phyloP scores from a whole-genome alignment of 2,888 invertebrate species.

The Apodemia zela region DNA sequence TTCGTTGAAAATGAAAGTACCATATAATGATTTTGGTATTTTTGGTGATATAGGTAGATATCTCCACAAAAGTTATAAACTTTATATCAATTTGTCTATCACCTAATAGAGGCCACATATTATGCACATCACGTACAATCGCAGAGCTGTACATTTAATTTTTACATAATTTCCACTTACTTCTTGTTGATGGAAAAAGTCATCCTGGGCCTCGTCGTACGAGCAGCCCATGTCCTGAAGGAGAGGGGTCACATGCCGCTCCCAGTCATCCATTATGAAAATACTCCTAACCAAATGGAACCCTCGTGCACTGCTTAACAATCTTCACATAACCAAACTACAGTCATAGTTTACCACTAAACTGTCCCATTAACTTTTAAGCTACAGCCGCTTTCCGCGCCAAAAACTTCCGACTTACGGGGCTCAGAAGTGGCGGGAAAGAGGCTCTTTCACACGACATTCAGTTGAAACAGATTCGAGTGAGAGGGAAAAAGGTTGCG shows the following conservation, averaged over 20 bases:
- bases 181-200: constrained; percentile 81
- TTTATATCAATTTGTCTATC: neutral
- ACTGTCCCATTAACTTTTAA: constrained; percentile 4
- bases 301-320: constrained; percentile 35
- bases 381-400: constrained; percentile 59
- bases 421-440: constrained; percentile 63
- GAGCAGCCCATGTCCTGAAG: constrained; percentile 80
- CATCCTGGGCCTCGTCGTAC: constrained; percentile 76
- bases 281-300: constrained; percentile 25
- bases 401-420: constrained; percentile 64
- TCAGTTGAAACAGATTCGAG: constrained; percentile 65
- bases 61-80: too few species aligned
- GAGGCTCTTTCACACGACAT: constrained; percentile 66
- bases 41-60: too few species aligned
- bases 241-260: constrained; percentile 80
- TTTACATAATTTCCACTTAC: constrained; percentile 55
- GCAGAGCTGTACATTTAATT: constrained; percentile 13
- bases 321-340: constrained; percentile 48
- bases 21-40: too few species aligned
- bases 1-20: too few species aligned
- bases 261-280: constrained; percentile 80
- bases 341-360: constrained; percentile 52
- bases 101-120: neutral
- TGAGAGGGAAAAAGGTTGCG: constrained; percentile 69
- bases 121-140: neutral